Base-by-base conservation (phyloP, 92 coral and sea anemone species). In the Epizoanthus illoricatus region DNA sequence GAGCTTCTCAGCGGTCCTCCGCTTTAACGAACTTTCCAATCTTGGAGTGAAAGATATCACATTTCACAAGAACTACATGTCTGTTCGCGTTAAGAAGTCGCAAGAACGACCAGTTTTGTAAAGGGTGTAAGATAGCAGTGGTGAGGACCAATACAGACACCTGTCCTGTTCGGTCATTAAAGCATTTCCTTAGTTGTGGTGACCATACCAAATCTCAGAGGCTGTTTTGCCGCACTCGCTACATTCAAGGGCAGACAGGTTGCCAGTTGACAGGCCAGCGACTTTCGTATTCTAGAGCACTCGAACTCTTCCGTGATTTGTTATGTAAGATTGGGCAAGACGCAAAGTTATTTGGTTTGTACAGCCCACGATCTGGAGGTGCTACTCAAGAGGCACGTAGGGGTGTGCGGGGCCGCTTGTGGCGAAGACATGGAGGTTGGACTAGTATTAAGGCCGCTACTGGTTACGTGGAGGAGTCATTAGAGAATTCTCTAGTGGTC, bases 371-470 rank as follows among this genome's bases (percentile, higher is more conserved):
- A n/a, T n/a, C n/a, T n/a, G n/a, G n/a, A n/a, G n/a, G n/a, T n/a
- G n/a, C n/a, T n/a, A n/a, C n/a, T n/a, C n/a, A n/a, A n/a, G n/a
- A n/a, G 47, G 86, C 86, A 19, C 69, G 80, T n/a, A 36, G 80
- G 61, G 80, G 87, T 2, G 39, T 84, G 49, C 54, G 80, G 40
- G 87, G 87, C n/a, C 62, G 87, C 62, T 62, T 74, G 8, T 84
- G 87, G 86, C 81, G 80, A 9, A 72, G 86, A 83, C 86, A 83
- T 83, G 86, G 81, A 20, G 81, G 86, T 60, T 83, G 86, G 86
- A 60, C 72, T 66, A 73, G 86, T 65, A 47, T 60, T 71, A 75
- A 83, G 64, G 80, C 86, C 80, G 74, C 81, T 39, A 80, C 71
- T 83, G 86, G 86, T 41, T 83, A 83, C 64, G 86, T 83, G 24